phyloP scores from a whole-genome alignment of 2,797 vertebrate species.

The Coluber constrictor region DNA sequence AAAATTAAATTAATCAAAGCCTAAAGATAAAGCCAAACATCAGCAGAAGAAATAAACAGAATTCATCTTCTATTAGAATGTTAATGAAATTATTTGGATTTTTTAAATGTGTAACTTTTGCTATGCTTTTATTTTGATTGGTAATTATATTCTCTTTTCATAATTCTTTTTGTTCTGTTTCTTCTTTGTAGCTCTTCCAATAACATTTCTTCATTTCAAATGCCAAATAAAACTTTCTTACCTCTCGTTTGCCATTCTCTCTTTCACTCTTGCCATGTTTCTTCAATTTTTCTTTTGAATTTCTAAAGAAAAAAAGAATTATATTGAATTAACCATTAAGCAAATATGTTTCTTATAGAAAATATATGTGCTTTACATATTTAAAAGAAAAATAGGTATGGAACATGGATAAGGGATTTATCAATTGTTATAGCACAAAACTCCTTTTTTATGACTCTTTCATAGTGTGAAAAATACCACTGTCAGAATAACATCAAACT shows the following conservation, averaged over 20 bases:
- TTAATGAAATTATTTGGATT: neutral
- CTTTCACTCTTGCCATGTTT: slow-evolving; percentile 29
- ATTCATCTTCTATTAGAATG: neutral
- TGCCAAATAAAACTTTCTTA: slow-evolving; percentile 33
- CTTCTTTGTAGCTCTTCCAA: neutral
- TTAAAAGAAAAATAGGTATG: neutral
- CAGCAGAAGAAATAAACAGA: neutral
- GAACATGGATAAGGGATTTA: neutral
- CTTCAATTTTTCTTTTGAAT: slow-evolving; percentile 42
- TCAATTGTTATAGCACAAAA: neutral
- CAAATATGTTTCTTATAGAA: neutral
- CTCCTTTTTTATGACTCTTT: neutral
- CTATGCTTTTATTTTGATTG: neutral
- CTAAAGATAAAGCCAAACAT: neutral
- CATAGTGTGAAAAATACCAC: neutral
- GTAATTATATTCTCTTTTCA: neutral
- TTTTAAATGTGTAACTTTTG: neutral
- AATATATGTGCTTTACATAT: neutral
- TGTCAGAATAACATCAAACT: neutral
- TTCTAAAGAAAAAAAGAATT: slow-evolving; percentile 42
- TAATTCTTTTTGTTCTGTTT: neutral
- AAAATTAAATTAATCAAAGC: neutral
- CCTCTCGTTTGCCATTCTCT: slow-evolving; percentile 47
- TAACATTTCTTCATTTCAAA: neutral
- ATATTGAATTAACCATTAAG: neutral